Conservation (phyloP, 2,113 vertebrate species). For the Glaucomys volans region DNA sequence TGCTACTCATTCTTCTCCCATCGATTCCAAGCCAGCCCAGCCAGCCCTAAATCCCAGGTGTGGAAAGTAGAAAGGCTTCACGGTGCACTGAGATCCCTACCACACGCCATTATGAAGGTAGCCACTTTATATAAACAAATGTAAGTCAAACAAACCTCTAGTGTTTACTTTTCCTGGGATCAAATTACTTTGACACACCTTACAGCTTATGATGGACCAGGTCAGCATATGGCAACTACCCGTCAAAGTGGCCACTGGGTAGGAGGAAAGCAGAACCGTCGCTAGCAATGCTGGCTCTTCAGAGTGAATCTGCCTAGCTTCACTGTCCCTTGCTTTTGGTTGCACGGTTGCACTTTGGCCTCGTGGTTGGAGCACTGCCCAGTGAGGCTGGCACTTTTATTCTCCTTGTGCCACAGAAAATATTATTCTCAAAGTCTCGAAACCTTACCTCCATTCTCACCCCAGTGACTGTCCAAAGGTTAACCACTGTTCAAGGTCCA, state of each 20-base stretch:
- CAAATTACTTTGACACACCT: background rate
- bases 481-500: background rate
- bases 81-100: background rate
- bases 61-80: background rate
- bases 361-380: background rate
- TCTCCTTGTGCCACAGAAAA: background rate
- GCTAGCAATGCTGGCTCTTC: background rate
- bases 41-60: background rate
- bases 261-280: background rate
- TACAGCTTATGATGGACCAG: background rate
- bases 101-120: background rate
- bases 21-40: background rate
- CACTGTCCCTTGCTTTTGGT: background rate
- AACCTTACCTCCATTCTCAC: background rate
- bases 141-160: background rate
- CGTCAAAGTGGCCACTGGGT: background rate
- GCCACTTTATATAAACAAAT: slow-evolving; percentile 28
- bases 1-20: background rate
- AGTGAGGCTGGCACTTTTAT: background rate
- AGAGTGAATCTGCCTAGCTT: background rate
- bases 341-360: background rate
- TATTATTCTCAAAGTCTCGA: background rate
- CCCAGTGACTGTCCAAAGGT: background rate
- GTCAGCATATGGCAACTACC: background rate
- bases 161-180: background rate